These are phyloP conservation scores for Venusia cambrica DNA, from an alignment of 2,888 invertebrate genomes.

Conservation along the genomic window DNA sequence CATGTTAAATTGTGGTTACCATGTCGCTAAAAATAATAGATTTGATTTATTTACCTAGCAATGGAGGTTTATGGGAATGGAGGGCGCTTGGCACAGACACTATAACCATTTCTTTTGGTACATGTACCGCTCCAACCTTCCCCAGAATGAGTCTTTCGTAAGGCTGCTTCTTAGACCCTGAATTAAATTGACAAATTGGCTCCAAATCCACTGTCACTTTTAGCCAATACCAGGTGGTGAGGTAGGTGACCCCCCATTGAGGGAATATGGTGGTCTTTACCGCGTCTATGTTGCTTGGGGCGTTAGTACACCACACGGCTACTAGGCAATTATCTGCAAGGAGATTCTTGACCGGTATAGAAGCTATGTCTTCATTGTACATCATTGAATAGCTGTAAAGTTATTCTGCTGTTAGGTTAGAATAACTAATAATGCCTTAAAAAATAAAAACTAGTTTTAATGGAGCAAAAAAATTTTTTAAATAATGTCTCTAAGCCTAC, in stretches of 20 bases:
- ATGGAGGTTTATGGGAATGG: constrained; percentile 97
- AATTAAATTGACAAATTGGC: constrained; percentile 84
- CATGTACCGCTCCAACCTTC: constrained; percentile 48
- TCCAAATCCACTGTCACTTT: constrained; percentile 88
- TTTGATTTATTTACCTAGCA: constrained; percentile 78
- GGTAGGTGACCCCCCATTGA: constrained; percentile 86
- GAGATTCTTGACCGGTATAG: constrained; percentile 85
- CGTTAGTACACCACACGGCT: constrained; percentile 96
- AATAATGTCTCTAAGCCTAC: no score
- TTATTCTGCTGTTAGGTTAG: no score
- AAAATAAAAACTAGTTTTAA: no score
- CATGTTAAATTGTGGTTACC: no score
- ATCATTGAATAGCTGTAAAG: constrained; percentile 89
- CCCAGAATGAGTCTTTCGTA: constrained; percentile 88
- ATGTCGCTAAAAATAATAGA: no score
- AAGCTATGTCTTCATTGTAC: constrained; percentile 86
- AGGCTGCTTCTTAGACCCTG: constrained; percentile 89
- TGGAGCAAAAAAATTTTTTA: no score
- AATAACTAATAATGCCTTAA: no score
- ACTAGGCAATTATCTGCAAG: constrained; percentile 84
- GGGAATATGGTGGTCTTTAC: constrained; percentile 88
- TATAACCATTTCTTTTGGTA: constrained; percentile 81
- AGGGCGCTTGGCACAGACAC: constrained; percentile 94
- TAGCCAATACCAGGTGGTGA: constrained; percentile 93
- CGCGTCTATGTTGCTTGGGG: constrained; percentile 84